Conservation (phyloP, 1,140 invertebrate genomes). For the Pectinophora gossypiella region DNA sequence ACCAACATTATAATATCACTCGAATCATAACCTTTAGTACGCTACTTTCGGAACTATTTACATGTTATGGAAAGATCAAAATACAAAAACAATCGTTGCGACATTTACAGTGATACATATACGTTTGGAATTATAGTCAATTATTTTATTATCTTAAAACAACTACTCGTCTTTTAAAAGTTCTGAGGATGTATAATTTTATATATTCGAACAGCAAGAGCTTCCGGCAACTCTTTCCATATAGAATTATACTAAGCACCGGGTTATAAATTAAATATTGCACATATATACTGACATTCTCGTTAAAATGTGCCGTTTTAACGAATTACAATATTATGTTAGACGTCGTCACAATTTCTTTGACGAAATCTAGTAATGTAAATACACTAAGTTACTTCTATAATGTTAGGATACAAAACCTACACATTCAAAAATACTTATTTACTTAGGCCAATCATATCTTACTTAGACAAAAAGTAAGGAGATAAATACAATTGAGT, state of each 20-base stretch:
- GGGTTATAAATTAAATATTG: conserved; percentile 28
- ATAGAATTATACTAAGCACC: conserved; percentile 35
- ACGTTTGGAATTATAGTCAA: conserved; percentile 12
- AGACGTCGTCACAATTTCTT: conserved; percentile 9
- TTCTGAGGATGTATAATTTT: conserved; percentile 44
- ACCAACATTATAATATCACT: conserved; percentile 49
- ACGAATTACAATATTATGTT: conserved; percentile 21
- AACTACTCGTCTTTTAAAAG: conserved; percentile 33
- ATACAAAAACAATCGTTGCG: not conserved
- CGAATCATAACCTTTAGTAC: conserved; percentile 38
- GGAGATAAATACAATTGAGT: conserved; percentile 31
- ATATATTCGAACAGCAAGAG: no score
- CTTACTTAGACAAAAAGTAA: conserved; percentile 35
- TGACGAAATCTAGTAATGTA: conserved; percentile 17
- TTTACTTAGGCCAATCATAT: conserved; percentile 64
- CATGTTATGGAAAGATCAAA: conserved; percentile 25
- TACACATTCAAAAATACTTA: conserved; percentile 62
- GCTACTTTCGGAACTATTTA: conserved; percentile 37
- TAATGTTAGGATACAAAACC: conserved; percentile 56
- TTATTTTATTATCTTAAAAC: conserved; percentile 23
- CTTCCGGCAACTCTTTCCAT: no score
- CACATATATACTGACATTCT: conserved; percentile 17
- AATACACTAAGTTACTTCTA: conserved; percentile 32
- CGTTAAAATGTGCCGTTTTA: conserved; percentile 24
- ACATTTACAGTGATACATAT: conserved; percentile 6